Base-by-base conservation (phyloP, 2,797 vertebrate species). In the Onychomys arenicola region DNA sequence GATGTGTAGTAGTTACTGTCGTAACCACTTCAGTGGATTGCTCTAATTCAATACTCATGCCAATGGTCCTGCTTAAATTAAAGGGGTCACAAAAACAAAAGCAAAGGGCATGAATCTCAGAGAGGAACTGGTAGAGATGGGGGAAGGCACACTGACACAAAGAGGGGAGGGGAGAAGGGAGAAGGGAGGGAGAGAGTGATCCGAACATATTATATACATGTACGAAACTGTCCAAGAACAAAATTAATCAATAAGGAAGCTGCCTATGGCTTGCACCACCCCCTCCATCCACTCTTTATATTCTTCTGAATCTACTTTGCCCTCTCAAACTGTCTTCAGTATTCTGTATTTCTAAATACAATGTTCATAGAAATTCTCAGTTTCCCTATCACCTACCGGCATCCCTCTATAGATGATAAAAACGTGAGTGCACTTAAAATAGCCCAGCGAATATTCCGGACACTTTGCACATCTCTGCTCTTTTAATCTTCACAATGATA, bases 401-500 rank as follows among this genome's bases (percentile, higher is more conserved):
- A 65, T 46, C 5, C 52, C 86, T 34, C 49, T 80, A 4, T 29
- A 10, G 46, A 84, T 78, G 23, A 67, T 84, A 81, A 88, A 43
- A 96, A 81, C 84, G 43, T 46, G 9, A n/a, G 37, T 78, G 12
- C 40, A 71, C n/a, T 83, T 71, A 69, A 83, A 93, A 86, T 10
- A 90, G 63, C 57, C 65, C 25, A 81, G 67, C 34, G 46, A 88
- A 85, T 37, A 85, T n/a, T 91, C 73, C 29, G 82, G 77, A 77
- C 7, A 2, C 65, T 85, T 94, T 57, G 63, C 17, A 37, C 61
- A 71, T 85, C 65, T 57, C 69, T 89, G 59, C 43, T 95, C 2
- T 89, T 90, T 84, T 73, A 92, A 88, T 91, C 52, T 90, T 96
- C 71, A 81, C 52, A 84, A 7, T 90, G 46, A 89, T 40, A 23